Conservation (phyloP, 2,888 invertebrate genomes). For the Euplexia lucipara region DNA sequence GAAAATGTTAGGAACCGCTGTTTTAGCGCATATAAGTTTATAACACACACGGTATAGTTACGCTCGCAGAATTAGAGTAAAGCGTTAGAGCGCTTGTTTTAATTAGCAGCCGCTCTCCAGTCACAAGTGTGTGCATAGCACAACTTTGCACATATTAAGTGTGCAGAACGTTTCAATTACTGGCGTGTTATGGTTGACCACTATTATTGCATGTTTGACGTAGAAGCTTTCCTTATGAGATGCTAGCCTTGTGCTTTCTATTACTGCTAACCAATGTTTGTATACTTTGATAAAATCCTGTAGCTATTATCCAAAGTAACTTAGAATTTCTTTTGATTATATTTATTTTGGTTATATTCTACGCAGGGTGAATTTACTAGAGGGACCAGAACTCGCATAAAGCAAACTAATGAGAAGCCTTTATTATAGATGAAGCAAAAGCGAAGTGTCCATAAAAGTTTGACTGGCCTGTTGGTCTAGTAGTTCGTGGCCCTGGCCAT, state of each 20-base stretch:
- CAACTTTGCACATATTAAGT: slow-evolving; percentile 48
- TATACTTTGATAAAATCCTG: neutral
- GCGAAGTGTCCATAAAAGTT: too few species aligned
- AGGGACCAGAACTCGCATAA: too few species aligned
- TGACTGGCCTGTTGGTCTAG: too few species aligned
- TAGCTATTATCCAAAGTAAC: neutral
- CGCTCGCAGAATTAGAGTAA: slow-evolving; percentile 59
- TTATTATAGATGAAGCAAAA: too few species aligned
- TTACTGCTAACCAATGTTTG: neutral
- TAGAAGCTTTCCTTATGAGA: neutral
- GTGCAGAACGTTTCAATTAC: slow-evolving; percentile 55
- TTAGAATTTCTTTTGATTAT: neutral
- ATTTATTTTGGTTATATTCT: neutral
- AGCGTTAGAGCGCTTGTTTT: slow-evolving; percentile 63
- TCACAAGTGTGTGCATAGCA: slow-evolving; percentile 56
- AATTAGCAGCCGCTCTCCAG: slow-evolving; percentile 58
- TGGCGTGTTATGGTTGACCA: slow-evolving; percentile 39
- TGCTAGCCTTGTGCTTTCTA: slow-evolving; percentile 1
- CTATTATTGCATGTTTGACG: slow-evolving; percentile 27
- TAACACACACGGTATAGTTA: slow-evolving; percentile 45
- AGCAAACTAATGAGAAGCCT: too few species aligned
- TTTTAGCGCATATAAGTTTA: slow-evolving; percentile 59
- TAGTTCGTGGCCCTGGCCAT: too few species aligned
- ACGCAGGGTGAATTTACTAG: too few species aligned
- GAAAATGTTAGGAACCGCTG: too few species aligned